A percentile compares a stretch with the other conserved stretches of the same genome.
phyloP scores from a whole-genome alignment of 2,888 invertebrate genomes.

The Diarsia rubi region DNA sequence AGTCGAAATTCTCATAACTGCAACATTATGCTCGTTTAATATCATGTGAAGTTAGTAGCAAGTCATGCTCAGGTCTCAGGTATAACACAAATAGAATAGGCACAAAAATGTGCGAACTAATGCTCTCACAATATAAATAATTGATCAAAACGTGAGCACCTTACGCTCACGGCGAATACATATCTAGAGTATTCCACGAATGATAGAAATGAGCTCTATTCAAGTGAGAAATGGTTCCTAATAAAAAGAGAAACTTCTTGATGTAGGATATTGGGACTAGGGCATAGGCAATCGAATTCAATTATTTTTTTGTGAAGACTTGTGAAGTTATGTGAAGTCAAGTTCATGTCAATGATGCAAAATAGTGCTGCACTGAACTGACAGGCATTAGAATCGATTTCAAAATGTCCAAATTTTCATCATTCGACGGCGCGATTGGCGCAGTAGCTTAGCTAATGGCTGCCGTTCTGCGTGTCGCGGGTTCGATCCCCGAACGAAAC shows the following conservation, averaged over 20 bases:
- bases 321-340: constrained; percentile 1
- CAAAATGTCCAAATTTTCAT: background rate
- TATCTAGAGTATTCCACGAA: constrained; percentile 4
- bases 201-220: constrained; percentile 22
- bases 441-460: too few species aligned
- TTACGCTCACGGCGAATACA: background rate
- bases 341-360: background rate
- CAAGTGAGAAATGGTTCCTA: constrained; percentile 20
- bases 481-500: too few species aligned
- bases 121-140: constrained; percentile 20
- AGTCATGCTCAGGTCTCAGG: background rate
- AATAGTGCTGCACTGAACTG: background rate
- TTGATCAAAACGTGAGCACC: constrained; percentile 16
- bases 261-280: background rate
- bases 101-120: constrained; percentile 36
- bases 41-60: background rate
- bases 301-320: background rate
- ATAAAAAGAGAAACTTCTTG: background rate
- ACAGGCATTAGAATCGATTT: background rate
- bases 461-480: too few species aligned
- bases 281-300: constrained; percentile 8
- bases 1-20: background rate
- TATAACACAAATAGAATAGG: background rate
- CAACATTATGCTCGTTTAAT: background rate
- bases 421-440: too few species aligned